A percentile compares a stretch with the other conserved stretches of the same genome.
Conservation (phyloP, 2,113 vertebrate species). For the Lipophrys pholis region DNA sequence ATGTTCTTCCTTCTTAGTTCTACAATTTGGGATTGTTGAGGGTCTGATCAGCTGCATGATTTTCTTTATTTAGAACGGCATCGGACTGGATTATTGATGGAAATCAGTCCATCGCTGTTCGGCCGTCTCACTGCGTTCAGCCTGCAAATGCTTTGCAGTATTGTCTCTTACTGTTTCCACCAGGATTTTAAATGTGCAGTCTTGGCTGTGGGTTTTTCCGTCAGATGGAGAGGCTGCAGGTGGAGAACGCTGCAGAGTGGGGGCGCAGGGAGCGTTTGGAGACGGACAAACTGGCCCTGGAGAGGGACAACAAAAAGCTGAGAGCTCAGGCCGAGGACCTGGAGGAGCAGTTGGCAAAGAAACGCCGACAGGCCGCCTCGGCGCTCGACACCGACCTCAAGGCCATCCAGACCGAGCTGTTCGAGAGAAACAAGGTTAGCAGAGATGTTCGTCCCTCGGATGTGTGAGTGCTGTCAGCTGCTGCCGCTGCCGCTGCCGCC, state of each 20-base stretch:
- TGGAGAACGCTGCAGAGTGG: constrained; percentile 95
- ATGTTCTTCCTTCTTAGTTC: too few species aligned
- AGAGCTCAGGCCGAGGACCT: constrained; percentile 92
- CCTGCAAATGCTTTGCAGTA: neutral
- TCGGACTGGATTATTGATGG: neutral
- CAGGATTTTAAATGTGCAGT: neutral
- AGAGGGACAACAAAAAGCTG: constrained; percentile 98
- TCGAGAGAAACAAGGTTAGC: constrained; percentile 96
- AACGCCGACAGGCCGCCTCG: constrained; percentile 90
- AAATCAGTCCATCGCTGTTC: neutral
- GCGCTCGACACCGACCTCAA: constrained; percentile 94
- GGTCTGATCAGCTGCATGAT: too few species aligned
- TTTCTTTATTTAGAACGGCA: neutral
- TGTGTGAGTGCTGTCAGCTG: too few species aligned
- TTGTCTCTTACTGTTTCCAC: neutral
- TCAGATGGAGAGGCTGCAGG: constrained; percentile 97
- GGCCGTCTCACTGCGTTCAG: neutral
- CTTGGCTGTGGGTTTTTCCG: neutral
- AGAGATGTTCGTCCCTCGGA: too few species aligned
- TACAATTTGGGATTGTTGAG: too few species aligned
- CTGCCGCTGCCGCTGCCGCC: too few species aligned
- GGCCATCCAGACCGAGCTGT: constrained; percentile 92
- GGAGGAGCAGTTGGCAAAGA: constrained; percentile 93
- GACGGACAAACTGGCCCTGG: constrained; percentile 95
- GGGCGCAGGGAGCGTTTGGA: constrained; percentile 94